phyloP scores from a whole-genome alignment of 2,797 vertebrate genomes.

The Chloroceryle inda region DNA sequence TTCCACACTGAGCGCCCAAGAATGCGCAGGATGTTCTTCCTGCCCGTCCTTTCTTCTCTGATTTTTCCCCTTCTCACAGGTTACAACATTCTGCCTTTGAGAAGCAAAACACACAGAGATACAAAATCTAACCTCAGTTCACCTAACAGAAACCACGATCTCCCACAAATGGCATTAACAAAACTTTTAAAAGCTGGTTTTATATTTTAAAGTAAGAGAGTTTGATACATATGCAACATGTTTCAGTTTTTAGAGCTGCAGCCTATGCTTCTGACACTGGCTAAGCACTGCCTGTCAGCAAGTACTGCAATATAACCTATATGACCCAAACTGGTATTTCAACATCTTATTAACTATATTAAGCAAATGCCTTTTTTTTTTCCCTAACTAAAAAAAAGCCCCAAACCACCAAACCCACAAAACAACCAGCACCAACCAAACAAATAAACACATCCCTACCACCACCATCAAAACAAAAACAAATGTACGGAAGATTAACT shows the following conservation, averaged over 20 bases:
- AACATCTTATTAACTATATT: not conserved
- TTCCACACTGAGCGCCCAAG: not conserved
- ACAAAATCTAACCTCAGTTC: not conserved
- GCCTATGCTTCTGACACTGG: not conserved
- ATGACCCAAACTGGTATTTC: not conserved
- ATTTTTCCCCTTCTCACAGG: not conserved
- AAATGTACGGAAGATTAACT: not conserved
- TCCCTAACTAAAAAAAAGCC: not conserved
- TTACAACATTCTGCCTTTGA: not conserved
- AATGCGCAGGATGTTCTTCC: rapidly evolving
- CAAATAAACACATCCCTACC: no score
- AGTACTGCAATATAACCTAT: no score
- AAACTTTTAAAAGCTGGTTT: not conserved
- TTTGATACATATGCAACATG: not conserved
- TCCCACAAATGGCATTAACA: not conserved
- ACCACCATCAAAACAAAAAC: not conserved
- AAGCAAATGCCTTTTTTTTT: not conserved
- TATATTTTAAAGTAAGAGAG: not conserved
- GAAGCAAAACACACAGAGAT: not conserved
- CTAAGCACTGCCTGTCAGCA: not conserved
- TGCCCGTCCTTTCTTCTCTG: not conserved
- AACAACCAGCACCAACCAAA: not conserved
- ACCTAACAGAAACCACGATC: not conserved
- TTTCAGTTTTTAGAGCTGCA: not conserved
- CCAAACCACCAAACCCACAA: not conserved